Percentiles rank a stretch among this genome's conserved stretches.
These are phyloP conservation scores for Pseudomyrmex flavicornis DNA, from an alignment of 1,140 invertebrate genomes.

Conservation along the genomic window DNA sequence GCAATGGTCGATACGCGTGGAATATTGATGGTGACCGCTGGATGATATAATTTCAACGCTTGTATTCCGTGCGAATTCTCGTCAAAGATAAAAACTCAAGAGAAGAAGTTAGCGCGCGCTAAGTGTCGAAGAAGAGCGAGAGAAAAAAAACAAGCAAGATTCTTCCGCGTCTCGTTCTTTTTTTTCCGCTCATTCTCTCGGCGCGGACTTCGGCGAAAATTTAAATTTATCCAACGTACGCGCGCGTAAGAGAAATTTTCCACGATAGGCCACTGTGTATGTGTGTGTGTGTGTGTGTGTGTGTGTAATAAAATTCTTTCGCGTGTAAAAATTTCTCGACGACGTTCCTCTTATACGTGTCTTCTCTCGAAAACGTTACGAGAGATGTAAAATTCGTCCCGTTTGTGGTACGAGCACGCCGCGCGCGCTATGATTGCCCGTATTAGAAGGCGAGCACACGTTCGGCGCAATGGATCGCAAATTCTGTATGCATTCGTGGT, in stretches of 20 bases:
- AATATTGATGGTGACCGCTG: not conserved
- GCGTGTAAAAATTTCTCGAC: constrained; percentile 6
- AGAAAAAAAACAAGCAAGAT: too few species aligned
- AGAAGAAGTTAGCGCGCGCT: constrained; percentile 9
- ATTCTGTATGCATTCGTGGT: constrained; percentile 53
- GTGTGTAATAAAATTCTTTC: constrained; percentile 45
- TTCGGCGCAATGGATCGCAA: constrained; percentile 51
- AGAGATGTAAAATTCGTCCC: constrained; percentile 26
- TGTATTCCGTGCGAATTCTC: not conserved
- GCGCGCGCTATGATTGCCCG: constrained; percentile 36
- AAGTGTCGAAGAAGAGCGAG: not conserved
- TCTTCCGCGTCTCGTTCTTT: not conserved
- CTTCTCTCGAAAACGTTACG: not conserved
- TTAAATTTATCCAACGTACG: constrained; percentile 44
- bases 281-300: too few species aligned
- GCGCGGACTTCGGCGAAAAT: constrained; percentile 9
- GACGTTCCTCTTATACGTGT: not conserved
- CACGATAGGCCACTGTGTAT: not conserved
- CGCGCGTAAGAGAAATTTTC: not conserved
- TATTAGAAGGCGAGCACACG: constrained; percentile 43
- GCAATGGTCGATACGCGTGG: not conserved
- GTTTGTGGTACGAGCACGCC: constrained; percentile 5
- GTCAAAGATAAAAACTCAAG: not conserved
- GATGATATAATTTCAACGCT: not conserved
- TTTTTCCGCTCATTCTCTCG: not conserved